phyloP scores from a whole-genome alignment of 2,888 invertebrate genomes.

The Magallana nippona region DNA sequence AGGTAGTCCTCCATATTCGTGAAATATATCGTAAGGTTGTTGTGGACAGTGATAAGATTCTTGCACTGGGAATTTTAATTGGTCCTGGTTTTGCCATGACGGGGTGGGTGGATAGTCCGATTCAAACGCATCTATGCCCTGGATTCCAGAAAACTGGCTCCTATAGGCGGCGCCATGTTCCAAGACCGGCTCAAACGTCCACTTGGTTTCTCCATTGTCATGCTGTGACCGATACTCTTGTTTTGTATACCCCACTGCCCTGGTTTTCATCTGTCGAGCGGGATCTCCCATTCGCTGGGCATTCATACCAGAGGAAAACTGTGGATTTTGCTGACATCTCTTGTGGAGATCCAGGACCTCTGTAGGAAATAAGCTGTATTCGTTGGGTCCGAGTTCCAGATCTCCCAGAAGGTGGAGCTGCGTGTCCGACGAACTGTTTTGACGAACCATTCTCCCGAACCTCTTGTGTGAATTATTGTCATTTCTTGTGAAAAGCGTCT shows the following conservation, averaged over 20 bases:
- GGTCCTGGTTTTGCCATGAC: not conserved
- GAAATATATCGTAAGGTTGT: not conserved
- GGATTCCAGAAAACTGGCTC: not conserved
- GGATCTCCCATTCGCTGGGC: not conserved
- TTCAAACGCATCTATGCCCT: constrained; percentile 41
- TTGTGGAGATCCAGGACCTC: constrained; percentile 6
- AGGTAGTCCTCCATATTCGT: not conserved
- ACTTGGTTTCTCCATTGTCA: constrained; percentile 33
- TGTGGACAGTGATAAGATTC: not conserved
- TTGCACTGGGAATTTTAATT: not conserved
- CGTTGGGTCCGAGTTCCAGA: constrained; percentile 13
- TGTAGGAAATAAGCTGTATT: constrained; percentile 37
- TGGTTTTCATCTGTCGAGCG: not conserved
- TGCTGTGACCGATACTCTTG: constrained; percentile 27
- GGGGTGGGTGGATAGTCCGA: constrained; percentile 37
- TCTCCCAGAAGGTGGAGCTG: constrained; percentile 80
- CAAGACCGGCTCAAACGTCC: constrained; percentile 42
- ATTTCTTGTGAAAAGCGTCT: constrained; percentile 62
- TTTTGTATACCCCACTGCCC: not conserved
- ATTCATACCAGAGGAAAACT: not conserved
- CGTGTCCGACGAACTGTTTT: constrained; percentile 84
- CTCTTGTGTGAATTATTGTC: constrained; percentile 42
- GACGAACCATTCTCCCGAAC: constrained; percentile 80
- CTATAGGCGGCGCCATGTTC: not conserved
- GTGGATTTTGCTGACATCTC: not conserved